Percentiles rank a stretch among this genome's conserved stretches.
These are phyloP conservation scores for Dipus sagitta DNA, from an alignment of 2,797 vertebrate genomes.

Conservation along the genomic window DNA sequence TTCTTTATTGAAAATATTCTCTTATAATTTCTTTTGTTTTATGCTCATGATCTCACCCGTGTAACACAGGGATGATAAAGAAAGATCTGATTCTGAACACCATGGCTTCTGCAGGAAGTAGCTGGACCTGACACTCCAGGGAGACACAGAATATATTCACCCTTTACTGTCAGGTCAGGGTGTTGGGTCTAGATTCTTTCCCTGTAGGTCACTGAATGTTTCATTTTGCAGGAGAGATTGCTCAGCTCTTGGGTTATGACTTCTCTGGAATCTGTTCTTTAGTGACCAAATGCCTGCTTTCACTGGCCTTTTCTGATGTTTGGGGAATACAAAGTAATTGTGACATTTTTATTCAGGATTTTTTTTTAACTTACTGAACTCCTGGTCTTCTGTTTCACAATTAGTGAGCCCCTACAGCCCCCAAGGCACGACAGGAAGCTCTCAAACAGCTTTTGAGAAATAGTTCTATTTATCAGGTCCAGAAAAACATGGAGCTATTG, in stretches of 20 bases:
- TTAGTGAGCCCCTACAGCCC: conserved; percentile 1
- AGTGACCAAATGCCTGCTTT: conserved; percentile 25
- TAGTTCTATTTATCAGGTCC: conserved; percentile 1
- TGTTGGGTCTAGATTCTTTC: conserved; percentile 13
- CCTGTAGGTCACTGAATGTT: conserved; percentile 44
- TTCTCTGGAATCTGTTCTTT: conserved; percentile 12
- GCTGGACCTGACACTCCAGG: not conserved
- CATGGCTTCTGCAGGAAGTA: conserved; percentile 13
- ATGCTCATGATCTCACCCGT: conserved; percentile 63
- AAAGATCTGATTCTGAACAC: conserved; percentile 66
- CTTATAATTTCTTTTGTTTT: conserved; percentile 83
- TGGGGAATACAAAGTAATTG: not conserved
- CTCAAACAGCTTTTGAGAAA: conserved; percentile 44
- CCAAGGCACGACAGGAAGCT: not conserved
- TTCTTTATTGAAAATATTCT: conserved; percentile 84
- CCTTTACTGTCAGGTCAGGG: conserved; percentile 48
- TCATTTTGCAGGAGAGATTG: conserved; percentile 50
- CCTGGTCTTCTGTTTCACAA: conserved; percentile 12
- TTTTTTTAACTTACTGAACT: conserved; percentile 39
- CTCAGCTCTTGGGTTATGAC: conserved; percentile 29
- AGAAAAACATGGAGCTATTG: conserved; percentile 21
- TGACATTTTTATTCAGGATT: conserved; percentile 51
- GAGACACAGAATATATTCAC: conserved; percentile 1
- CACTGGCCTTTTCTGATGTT: conserved; percentile 46
- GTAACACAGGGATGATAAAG: conserved; percentile 67